Conservation (phyloP, 2,888 invertebrate species). For the Napeogenes sylphis region DNA sequence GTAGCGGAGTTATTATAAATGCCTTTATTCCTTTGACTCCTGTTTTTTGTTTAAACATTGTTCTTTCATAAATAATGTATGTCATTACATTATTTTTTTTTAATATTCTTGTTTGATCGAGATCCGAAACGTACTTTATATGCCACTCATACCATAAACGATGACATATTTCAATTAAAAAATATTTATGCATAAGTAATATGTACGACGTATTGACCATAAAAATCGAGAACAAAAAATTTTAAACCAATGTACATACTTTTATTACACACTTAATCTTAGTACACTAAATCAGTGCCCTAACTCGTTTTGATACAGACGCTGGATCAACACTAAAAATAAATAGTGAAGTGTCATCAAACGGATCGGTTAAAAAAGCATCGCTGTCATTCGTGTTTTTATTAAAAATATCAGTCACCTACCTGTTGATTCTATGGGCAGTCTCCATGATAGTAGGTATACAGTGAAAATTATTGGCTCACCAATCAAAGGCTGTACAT, state of each 20-base stretch:
- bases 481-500: slow-evolving; percentile 35
- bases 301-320: too few species aligned
- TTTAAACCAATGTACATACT: too few species aligned
- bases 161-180: not conserved
- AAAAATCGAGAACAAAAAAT: not conserved
- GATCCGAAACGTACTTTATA: not conserved
- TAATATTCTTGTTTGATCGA: not conserved
- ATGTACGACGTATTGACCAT: not conserved
- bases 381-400: slow-evolving; percentile 22
- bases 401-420: slow-evolving; percentile 34
- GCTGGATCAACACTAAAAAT: too few species aligned
- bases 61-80: slow-evolving; percentile 12
- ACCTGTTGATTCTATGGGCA: slow-evolving; percentile 35
- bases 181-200: not conserved
- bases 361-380: not conserved
- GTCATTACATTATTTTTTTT: slow-evolving; percentile 11
- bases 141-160: not conserved
- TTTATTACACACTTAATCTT: too few species aligned
- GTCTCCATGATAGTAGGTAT: slow-evolving; percentile 35
- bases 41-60: slow-evolving; percentile 6
- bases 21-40: slow-evolving; percentile 15
- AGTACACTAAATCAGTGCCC: too few species aligned
- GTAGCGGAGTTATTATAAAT: slow-evolving; percentile 20
- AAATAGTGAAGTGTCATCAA: not conserved
- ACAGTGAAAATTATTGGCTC: slow-evolving; percentile 36